A percentile compares a stretch with the other conserved stretches of the same genome.
Conservation (phyloP, 1,140 invertebrate species). For the Drosophila tristis region DNA sequence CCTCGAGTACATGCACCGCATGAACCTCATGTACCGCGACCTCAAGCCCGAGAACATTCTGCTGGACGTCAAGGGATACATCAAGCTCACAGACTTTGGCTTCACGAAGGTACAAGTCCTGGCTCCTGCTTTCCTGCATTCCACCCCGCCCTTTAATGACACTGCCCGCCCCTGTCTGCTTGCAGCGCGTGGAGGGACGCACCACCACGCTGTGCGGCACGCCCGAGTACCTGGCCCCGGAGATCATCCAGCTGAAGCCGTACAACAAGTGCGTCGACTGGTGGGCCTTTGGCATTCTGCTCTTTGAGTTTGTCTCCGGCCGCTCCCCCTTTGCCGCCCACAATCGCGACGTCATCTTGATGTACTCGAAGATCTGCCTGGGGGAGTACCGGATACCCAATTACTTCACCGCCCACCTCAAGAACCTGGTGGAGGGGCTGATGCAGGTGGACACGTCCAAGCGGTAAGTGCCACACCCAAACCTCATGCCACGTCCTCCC, state of each 20-base stretch:
- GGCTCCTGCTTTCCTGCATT: no score
- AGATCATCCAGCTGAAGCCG: constrained; percentile 96
- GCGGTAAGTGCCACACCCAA: constrained; percentile 84
- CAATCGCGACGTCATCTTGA: constrained; percentile 90
- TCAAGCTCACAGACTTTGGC: constrained; percentile 95
- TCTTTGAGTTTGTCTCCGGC: constrained; percentile 93
- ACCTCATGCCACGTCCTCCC: no score
- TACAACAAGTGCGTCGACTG: constrained; percentile 98
- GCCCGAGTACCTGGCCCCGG: constrained; percentile 97
- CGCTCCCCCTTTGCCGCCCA: constrained; percentile 91
- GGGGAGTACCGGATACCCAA: constrained; percentile 89
- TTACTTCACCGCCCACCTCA: constrained; percentile 90
- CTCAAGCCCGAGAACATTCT: constrained; percentile 98
- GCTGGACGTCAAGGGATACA: constrained; percentile 93
- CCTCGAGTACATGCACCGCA: constrained; percentile 96
- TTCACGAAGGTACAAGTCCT: constrained; percentile 91
- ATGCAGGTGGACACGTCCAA: constrained; percentile 93
- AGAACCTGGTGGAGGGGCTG: constrained; percentile 92
- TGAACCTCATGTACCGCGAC: constrained; percentile 96
- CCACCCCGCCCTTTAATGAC: neutral
- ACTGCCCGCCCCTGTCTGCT: neutral
- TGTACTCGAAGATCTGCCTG: constrained; percentile 94
- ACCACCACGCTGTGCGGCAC: constrained; percentile 98
- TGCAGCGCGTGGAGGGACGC: constrained; percentile 87
- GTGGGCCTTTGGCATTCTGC: constrained; percentile 97